These are phyloP conservation scores for Gallinago media DNA, from an alignment of 2,113 vertebrate species.

Conservation along the genomic window DNA sequence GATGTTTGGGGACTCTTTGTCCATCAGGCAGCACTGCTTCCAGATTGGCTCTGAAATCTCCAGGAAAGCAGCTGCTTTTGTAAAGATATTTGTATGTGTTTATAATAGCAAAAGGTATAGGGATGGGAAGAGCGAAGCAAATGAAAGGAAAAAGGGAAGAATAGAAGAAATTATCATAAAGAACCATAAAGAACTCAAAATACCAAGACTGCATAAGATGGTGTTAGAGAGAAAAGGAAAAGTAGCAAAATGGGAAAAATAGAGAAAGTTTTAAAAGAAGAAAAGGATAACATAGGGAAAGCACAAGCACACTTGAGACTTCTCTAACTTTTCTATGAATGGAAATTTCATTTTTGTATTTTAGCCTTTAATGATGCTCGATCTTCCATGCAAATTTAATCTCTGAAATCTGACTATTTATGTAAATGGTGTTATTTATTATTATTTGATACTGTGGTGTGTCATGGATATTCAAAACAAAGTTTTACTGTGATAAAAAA, in stretches of 20 bases:
- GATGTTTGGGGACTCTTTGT: not conserved
- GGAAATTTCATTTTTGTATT: not conserved
- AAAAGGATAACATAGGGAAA: not conserved
- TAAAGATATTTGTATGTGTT: not conserved
- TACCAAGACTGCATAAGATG: fast-evolving
- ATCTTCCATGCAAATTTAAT: not conserved
- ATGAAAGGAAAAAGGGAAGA: not conserved
- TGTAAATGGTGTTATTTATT: not conserved
- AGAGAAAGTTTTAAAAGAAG: not conserved
- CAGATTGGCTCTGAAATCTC: not conserved
- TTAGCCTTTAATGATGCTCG: not conserved
- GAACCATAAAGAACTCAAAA: not conserved
- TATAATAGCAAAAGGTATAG: not conserved
- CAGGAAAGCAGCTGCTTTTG: not conserved
- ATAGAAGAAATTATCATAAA: not conserved
- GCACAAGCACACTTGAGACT: not conserved
- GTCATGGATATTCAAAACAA: not conserved
- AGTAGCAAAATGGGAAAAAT: not conserved
- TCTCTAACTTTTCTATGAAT: not conserved
- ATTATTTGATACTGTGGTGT: not conserved
- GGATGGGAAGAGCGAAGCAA: not conserved
- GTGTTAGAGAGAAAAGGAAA: not conserved
- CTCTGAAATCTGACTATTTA: not conserved
- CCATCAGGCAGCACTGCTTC: not conserved
- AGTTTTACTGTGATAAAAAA: not conserved